A percentile compares a stretch with the other conserved stretches of the same genome.
phyloP scores from a whole-genome alignment of 1,140 invertebrate species.

The Plodia interpunctella region DNA sequence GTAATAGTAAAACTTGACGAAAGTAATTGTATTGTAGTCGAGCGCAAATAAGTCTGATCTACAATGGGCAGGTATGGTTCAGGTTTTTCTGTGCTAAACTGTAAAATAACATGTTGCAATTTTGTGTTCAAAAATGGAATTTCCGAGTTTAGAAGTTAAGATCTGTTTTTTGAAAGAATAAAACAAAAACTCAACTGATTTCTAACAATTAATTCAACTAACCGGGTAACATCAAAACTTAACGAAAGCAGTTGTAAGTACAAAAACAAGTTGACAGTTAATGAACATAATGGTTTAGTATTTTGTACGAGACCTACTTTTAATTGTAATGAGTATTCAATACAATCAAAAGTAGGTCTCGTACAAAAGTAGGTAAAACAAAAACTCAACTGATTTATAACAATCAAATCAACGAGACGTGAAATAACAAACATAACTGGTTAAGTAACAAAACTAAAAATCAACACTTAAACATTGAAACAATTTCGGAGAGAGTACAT shows the following conservation, averaged over 20 bases:
- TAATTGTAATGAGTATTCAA: background rate
- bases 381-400: conserved; percentile 17
- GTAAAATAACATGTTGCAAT: no score
- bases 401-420: conserved; percentile 5
- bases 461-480: conserved; percentile 19
- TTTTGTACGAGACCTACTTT: background rate
- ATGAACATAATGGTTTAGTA: no score
- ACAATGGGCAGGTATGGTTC: no score
- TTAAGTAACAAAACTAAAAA: conserved; percentile 26
- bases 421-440: conserved; percentile 1
- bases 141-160: background rate
- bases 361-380: no score
- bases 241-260: background rate
- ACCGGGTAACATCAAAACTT: background rate
- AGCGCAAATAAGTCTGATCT: no score
- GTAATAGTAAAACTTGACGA: no score
- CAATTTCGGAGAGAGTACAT: background rate
- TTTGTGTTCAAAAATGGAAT: no score
- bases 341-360: no score
- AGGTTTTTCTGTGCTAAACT: no score
- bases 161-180: conserved; percentile 4
- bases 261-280: no score
- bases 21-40: no score
- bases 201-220: conserved; percentile 5
- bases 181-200: conserved; percentile 27